Conservation (phyloP, 2,113 vertebrate genomes). For the Gasterosteus nipponicus region DNA sequence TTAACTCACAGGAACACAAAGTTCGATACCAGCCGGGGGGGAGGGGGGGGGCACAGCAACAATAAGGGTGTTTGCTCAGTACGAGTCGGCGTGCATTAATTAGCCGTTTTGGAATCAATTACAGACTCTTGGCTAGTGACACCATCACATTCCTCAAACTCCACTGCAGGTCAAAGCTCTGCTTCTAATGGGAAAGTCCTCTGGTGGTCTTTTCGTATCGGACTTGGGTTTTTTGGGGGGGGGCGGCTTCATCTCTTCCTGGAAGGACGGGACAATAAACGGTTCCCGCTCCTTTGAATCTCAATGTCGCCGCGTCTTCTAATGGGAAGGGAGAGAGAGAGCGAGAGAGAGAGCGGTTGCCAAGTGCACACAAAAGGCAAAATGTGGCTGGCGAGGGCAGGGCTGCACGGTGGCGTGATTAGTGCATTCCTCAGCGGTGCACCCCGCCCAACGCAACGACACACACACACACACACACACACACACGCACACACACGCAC, state of each 20-base stretch:
- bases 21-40: too few relatives aligned
- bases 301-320: neutral
- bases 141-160: neutral
- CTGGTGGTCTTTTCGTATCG: slow-evolving; percentile 1
- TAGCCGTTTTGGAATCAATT: too few relatives aligned
- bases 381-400: slow-evolving; percentile 39
- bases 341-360: slow-evolving; percentile 3
- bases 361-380: slow-evolving; percentile 57
- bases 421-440: slow-evolving; percentile 70
- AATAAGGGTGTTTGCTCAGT: too few relatives aligned
- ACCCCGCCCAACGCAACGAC: slow-evolving; percentile 35
- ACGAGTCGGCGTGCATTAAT: too few relatives aligned
- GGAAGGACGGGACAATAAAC: slow-evolving; percentile 10
- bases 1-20: too few relatives aligned
- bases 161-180: slow-evolving; percentile 6
- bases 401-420: slow-evolving; percentile 61
- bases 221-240: neutral
- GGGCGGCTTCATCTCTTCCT: slow-evolving; percentile 9
- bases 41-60: too few relatives aligned
- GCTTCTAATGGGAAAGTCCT: neutral
- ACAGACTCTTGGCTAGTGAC: too few relatives aligned
- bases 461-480: neutral
- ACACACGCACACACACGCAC: slow-evolving; percentile 10
- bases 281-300: slow-evolving; percentile 9
- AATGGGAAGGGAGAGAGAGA: neutral